A percentile compares a stretch with the other conserved stretches of the same genome.
These are phyloP conservation scores for Odontamblyopus lacepedii DNA, from an alignment of 2,797 vertebrate species.

Conservation along the genomic window DNA sequence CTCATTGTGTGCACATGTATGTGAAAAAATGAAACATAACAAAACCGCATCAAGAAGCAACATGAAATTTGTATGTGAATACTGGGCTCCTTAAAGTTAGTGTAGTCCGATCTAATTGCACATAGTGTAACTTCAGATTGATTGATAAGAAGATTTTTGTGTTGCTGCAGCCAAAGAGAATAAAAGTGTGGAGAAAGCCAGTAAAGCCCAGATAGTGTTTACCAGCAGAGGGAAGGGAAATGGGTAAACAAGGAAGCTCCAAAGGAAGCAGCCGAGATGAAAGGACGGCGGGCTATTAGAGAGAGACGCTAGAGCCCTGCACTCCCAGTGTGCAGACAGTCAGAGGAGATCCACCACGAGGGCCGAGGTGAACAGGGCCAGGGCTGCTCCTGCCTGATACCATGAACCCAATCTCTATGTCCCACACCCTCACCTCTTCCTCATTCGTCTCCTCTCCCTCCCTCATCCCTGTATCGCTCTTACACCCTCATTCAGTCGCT, in stretches of 20 bases:
- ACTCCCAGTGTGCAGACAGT: conserved; percentile 24
- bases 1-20: conserved; percentile 25
- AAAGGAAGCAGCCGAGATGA: conserved; percentile 15
- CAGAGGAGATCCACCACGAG: conserved; percentile 30
- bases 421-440: conserved; percentile 33
- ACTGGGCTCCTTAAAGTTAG: background rate
- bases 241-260: conserved; percentile 29
- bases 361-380: conserved; percentile 38
- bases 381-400: conserved; percentile 55
- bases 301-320: conserved; percentile 11
- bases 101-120: background rate
- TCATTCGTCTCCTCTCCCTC: conserved; percentile 2
- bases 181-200: background rate
- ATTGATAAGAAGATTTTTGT: background rate
- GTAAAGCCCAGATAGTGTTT: conserved; percentile 28
- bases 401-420: conserved; percentile 49
- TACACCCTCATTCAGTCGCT: background rate
- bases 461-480: conserved; percentile 25
- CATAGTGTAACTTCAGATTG: background rate
- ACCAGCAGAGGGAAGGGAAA: conserved; percentile 26
- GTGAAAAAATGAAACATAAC: conserved; percentile 25
- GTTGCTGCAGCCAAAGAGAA: background rate
- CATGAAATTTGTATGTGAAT: conserved; percentile 3
- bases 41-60: conserved; percentile 12
- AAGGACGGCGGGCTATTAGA: conserved; percentile 20